Evolutionary conservation across 2,888 invertebrate species (phyloP), one percentile per base, ranked within the genome.

Genomic region (Tinea pellionella): DNA sequence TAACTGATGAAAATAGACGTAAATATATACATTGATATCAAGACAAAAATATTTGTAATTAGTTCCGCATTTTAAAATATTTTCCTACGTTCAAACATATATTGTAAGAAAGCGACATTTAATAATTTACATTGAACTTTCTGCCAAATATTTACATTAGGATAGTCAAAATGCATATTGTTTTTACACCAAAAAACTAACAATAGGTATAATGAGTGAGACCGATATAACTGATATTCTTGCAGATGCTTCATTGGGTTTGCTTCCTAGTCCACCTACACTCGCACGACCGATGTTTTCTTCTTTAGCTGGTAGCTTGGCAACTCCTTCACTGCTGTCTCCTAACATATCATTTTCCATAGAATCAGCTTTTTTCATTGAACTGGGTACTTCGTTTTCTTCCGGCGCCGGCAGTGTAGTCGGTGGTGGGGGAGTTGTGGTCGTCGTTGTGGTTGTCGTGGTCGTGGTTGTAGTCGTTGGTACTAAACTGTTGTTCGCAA

Each of bases 401-500:
- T 79, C 81, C 12, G 88, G 83, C 61, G 77, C 76, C 32, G 90
- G 89, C 57, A 88, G 87, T 18, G 85, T 84, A 56, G 87, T 87
- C 42, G 61, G 59, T 29, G 81, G 75, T 58, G 88, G 88, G 4
- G 89, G 87, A 37, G 89, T 86, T 7, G 89, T 89, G 1, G 89
- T 90, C 7, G 89, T 89, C 12, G 90, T 90, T 1, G 92, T 90
- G 3, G 89, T 90, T 4, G 90, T 90, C 0, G 90, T 90, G 0
- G 90, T 90, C 1, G 89, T 82, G 0, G 78, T 80, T 0, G 91
- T 91, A 0, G 93, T 95, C 11, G 94, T 94, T 1, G 96, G 95
- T 16, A 95, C 93, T 43, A 93, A 77, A 13, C 90, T 92, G 66
- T 92, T 90, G 75, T 96, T 96, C 59, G 89, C 88, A 53, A 93